phyloP scores from a whole-genome alignment of 2,888 invertebrate species.

The Athrips mouffetella region DNA sequence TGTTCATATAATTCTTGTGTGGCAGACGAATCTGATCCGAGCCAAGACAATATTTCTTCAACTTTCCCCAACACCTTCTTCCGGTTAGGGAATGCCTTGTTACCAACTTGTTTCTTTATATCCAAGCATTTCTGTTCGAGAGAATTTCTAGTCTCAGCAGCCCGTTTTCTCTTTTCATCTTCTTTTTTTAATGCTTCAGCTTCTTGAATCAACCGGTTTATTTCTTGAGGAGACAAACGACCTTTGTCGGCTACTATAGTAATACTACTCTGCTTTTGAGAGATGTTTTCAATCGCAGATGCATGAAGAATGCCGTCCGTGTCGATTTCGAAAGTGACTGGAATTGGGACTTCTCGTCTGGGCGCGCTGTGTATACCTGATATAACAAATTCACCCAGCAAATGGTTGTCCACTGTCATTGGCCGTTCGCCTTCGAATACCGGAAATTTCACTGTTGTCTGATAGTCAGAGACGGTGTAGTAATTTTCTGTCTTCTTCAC shows the following conservation, averaged over 20 bases:
- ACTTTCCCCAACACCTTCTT: constrained; percentile 64
- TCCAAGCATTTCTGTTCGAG: constrained; percentile 46
- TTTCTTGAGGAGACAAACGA: constrained; percentile 84
- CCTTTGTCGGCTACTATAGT: constrained; percentile 87
- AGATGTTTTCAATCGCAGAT: constrained; percentile 80
- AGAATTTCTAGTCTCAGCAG: constrained; percentile 80
- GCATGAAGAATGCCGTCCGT: constrained; percentile 87
- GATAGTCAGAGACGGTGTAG: constrained; percentile 86
- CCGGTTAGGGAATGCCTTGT: neutral
- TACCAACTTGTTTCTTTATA: neutral
- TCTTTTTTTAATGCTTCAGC: constrained; percentile 82
- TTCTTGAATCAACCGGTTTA: constrained; percentile 83
- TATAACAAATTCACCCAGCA: constrained; percentile 75
- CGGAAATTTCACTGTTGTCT: constrained; percentile 82
- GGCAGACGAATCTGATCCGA: neutral
- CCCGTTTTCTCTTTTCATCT: constrained; percentile 80
- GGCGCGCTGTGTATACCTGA: constrained; percentile 80
- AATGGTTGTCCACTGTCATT: constrained; percentile 84
- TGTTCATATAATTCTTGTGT: neutral
- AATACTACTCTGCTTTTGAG: constrained; percentile 81
- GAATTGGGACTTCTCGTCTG: constrained; percentile 78
- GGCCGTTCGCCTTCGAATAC: constrained; percentile 85
- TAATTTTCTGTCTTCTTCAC: too few relatives aligned
- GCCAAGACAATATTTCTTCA: constrained; percentile 40
- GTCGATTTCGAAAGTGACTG: constrained; percentile 82